Percentiles rank a stretch among this genome's conserved stretches.
phyloP scores from a whole-genome alignment of 2,797 vertebrate genomes.

The Aselliscus stoliczkanus region DNA sequence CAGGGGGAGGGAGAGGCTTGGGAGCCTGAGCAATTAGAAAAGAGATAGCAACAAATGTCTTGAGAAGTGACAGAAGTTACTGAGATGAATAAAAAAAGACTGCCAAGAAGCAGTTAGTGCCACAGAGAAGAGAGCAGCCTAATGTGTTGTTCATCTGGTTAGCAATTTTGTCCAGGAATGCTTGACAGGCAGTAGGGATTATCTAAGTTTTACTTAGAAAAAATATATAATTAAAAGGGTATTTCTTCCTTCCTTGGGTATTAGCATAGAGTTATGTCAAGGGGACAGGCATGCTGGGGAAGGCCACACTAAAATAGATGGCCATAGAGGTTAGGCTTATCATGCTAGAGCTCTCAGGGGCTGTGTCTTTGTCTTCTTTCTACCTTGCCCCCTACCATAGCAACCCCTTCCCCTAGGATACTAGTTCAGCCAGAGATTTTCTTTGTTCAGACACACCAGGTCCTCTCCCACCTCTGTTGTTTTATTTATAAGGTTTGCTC shows the following conservation, averaged over 20 bases:
- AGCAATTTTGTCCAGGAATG: background rate
- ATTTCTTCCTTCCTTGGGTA: background rate
- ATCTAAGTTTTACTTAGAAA: background rate
- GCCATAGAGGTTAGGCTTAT: rapidly evolving
- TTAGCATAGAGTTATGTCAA: background rate
- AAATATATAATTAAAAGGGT: background rate
- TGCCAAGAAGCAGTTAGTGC: background rate
- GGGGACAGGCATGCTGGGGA: background rate
- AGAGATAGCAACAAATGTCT: background rate
- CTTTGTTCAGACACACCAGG: background rate
- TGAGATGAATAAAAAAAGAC: background rate
- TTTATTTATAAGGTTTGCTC: background rate
- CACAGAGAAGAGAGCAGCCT: background rate
- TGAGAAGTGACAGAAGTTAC: background rate
- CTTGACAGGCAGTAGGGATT: background rate
- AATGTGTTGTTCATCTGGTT: background rate
- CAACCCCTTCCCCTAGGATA: background rate
- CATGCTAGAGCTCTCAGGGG: background rate
- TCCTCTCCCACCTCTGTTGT: background rate
- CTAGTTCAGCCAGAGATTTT: background rate
- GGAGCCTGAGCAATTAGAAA: background rate
- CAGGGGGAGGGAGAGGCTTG: background rate
- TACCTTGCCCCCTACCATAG: background rate
- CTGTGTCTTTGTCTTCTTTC: background rate
- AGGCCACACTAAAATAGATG: background rate